Evolutionary conservation across 1,140 invertebrate species (phyloP).

Genomic region (Hestina assimilis): DNA sequence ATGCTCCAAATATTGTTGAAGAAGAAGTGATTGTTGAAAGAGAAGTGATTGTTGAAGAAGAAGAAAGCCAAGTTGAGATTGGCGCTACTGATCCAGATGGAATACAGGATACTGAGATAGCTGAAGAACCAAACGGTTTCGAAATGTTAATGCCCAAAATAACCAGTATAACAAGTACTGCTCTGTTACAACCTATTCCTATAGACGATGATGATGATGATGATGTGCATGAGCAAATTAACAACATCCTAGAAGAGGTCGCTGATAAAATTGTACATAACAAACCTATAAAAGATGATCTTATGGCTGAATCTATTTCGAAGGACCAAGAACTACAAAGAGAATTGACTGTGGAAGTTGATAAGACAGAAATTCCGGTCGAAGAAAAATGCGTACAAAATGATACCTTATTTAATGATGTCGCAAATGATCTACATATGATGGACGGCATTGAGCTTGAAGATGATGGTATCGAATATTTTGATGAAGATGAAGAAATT

Average conservation of each 20-base stretch:
- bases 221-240: not conserved
- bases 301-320: not conserved
- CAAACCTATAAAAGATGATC: not conserved
- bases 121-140: not conserved
- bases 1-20: too few species aligned
- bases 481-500: conserved; percentile 33
- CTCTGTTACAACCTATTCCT: conserved; percentile 5
- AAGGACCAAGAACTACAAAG: too few species aligned
- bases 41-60: too few species aligned
- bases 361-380: not conserved
- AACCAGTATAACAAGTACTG: conserved; percentile 20
- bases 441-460: conserved; percentile 48
- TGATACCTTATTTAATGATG: conserved; percentile 1
- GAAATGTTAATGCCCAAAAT: conserved; percentile 28
- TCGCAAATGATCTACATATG: conserved; percentile 22
- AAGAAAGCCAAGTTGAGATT: too few species aligned
- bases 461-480: conserved; percentile 49
- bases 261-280: not conserved
- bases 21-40: too few species aligned
- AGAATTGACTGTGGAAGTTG: not conserved
- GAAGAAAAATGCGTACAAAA: not conserved
- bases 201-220: not conserved
- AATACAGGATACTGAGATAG: not conserved
- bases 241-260: conserved; percentile 5
- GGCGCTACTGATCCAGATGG: too few species aligned